A percentile compares a stretch with the other conserved stretches of the same genome.
Conservation (phyloP, 2,113 vertebrate species). For the Microcebus lehilahytsara region DNA sequence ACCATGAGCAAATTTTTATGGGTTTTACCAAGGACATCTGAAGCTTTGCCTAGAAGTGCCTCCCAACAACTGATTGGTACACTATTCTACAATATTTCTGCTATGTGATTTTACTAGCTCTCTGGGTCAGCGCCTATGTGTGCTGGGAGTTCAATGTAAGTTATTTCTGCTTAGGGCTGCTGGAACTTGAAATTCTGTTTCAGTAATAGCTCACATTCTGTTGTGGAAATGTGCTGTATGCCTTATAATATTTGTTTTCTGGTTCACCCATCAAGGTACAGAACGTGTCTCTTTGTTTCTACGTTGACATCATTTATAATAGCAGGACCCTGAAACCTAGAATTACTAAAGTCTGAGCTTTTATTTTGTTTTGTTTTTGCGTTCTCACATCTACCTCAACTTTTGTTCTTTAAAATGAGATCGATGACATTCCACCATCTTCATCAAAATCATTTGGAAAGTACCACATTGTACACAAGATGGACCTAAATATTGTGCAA, state of each 20-base stretch:
- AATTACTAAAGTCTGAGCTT: background rate
- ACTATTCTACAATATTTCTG: conserved; percentile 1
- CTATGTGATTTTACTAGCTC: background rate
- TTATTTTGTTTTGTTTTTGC: conserved; percentile 24
- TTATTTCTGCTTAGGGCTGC: background rate
- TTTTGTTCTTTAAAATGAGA: conserved; percentile 1
- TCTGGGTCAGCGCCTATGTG: background rate
- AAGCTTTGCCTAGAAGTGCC: background rate
- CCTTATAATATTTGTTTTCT: background rate
- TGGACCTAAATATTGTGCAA: background rate
- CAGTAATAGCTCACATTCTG: background rate
- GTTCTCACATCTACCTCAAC: background rate
- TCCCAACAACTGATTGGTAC: background rate
- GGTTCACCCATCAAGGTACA: background rate
- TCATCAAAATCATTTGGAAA: background rate
- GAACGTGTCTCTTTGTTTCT: background rate
- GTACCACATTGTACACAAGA: background rate
- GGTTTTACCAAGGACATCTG: conserved; percentile 1
- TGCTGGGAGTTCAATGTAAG: background rate
- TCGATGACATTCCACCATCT: background rate
- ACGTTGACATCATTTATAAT: background rate
- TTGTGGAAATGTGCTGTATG: background rate
- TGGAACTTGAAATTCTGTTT: conserved; percentile 16
- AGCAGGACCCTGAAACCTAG: background rate
- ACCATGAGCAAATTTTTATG: background rate